Evolutionary conservation across 2,888 invertebrate species (phyloP), one percentile per base, ranked within the genome.

Genomic region (Neria commutata): DNA sequence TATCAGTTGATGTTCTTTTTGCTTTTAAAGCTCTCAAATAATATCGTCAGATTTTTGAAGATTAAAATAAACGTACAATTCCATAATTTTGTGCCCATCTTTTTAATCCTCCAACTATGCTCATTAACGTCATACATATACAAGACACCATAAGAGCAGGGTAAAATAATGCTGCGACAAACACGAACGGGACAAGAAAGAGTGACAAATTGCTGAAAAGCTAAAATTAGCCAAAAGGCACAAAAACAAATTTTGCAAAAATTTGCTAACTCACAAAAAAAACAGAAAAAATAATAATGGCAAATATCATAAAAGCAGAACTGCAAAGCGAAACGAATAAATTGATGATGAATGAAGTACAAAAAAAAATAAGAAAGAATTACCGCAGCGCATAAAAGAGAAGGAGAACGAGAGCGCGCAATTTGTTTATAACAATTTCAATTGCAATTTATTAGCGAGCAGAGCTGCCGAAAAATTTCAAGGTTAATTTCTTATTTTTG

Each of bases 221-320:
- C 73, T 73, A 73, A 67, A 74, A 63, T 73, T 73, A 73, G 73
- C 68, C 19, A n/a, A 23, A 51, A 51, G 19, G 16, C n/a, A 37
- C 26, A 19, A 0, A 16, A 49, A 49, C 17, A 26, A 17, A 14
- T 16, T 29, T 26, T 14, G 17, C 26, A 5, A 47, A 47, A 24
- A 25, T 16, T 3, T 25, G n/a, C 3, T 23, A n/a, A n/a, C 14
- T 40, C 5, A 40, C 8, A 40, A 40, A 40, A 16, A 11, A 14
- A 25, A 25, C 26, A n/a, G 14, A 25, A 24, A 24, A 48, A 48
- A 48, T 10, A 29, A 29, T 8, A 6, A 29, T 29, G 29, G 29
- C 29, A 29, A 8, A 11, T 29, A 8, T 11, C 6, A 29, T 8
- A 29, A 29, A 29, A 29, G 29, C 11, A 29, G n/a, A n/a, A n/a